Evolutionary conservation across 1,140 invertebrate genomes (phyloP).

Genomic region (Brachionus sp.): DNA sequence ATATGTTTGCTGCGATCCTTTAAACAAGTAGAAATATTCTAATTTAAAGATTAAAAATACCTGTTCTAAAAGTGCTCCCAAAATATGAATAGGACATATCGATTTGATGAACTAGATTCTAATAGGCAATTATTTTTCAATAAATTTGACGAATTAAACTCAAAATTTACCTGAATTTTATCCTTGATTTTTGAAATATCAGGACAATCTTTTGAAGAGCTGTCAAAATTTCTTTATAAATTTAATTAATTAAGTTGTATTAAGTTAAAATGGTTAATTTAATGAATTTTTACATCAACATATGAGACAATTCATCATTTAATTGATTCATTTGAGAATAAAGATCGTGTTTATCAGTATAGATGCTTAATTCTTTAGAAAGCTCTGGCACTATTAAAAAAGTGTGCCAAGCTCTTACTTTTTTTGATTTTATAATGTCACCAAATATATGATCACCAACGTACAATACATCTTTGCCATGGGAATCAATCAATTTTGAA

Average conservation of each 20-base stretch:
- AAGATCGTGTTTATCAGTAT: slow-evolving; percentile 91
- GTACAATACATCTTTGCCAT: slow-evolving; percentile 95
- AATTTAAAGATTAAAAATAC: background rate
- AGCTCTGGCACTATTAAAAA: slow-evolving; percentile 96
- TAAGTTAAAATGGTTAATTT: background rate
- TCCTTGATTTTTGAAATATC: slow-evolving; percentile 41
- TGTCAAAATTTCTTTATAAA: slow-evolving; percentile 39
- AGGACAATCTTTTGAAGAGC: slow-evolving; percentile 29
- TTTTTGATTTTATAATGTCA: slow-evolving; percentile 96
- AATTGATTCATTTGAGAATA: slow-evolving; percentile 84
- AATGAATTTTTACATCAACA: slow-evolving; percentile 1
- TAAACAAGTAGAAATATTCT: background rate
- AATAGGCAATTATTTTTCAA: background rate
- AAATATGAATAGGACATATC: slow-evolving; percentile 43
- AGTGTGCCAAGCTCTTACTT: slow-evolving; percentile 93
- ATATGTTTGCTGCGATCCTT: slow-evolving; percentile 90
- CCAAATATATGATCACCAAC: slow-evolving; percentile 95
- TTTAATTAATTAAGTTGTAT: background rate
- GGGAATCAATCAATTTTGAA: slow-evolving; percentile 90
- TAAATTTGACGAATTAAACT: background rate
- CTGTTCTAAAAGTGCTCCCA: slow-evolving; percentile 43
- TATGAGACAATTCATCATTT: slow-evolving; percentile 62
- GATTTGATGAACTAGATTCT: slow-evolving; percentile 26
- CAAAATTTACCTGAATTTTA: slow-evolving; percentile 6
- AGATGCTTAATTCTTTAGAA: slow-evolving; percentile 91